These are phyloP conservation scores for Cheilosia variabilis DNA, from an alignment of 2,888 invertebrate genomes.

Conservation along the genomic window DNA sequence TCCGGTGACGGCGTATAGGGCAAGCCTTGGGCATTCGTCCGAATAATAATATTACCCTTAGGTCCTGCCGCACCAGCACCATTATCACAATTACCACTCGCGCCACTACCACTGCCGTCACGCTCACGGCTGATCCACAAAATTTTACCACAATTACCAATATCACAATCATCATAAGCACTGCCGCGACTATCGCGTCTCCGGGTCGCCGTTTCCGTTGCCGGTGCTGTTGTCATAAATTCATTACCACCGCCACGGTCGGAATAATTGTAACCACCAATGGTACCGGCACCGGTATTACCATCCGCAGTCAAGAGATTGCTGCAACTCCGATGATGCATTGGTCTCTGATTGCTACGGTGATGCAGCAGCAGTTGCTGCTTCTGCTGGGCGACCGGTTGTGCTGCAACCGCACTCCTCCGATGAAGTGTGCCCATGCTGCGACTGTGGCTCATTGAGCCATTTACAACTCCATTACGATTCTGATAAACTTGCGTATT, in stretches of 20 bases:
- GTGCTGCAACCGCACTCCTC: slow-evolving; percentile 32
- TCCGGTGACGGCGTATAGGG: slow-evolving; percentile 82
- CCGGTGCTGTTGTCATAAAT: slow-evolving; percentile 43
- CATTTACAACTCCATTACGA: slow-evolving; percentile 52
- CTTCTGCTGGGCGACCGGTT: slow-evolving; percentile 27
- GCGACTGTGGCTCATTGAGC: slow-evolving; percentile 65
- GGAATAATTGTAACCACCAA: slow-evolving; percentile 55
- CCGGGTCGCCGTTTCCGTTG: slow-evolving; percentile 58
- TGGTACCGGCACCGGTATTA: slow-evolving; percentile 52
- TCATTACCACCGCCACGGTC: slow-evolving; percentile 44
- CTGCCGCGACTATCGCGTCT: slow-evolving; percentile 43
- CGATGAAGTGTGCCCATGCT: slow-evolving; percentile 65
- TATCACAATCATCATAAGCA: slow-evolving; percentile 78
- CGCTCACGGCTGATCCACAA: slow-evolving; percentile 81
- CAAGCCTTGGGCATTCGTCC: slow-evolving; percentile 81
- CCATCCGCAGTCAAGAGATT: slow-evolving; percentile 76
- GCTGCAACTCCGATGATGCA: slow-evolving; percentile 79
- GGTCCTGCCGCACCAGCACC: slow-evolving; percentile 35
- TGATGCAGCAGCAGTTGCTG: slow-evolving; percentile 36
- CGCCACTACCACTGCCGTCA: slow-evolving; percentile 34
- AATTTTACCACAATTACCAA: slow-evolving; percentile 82
- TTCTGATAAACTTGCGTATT: slow-evolving; percentile 71
- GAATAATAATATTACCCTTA: slow-evolving; percentile 76
- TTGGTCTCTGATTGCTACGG: slow-evolving; percentile 75
- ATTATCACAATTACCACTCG: slow-evolving; percentile 60